These are phyloP conservation scores for Paradoxurus hermaphroditus DNA, from an alignment of 2,113 vertebrate species.

Conservation along the genomic window DNA sequence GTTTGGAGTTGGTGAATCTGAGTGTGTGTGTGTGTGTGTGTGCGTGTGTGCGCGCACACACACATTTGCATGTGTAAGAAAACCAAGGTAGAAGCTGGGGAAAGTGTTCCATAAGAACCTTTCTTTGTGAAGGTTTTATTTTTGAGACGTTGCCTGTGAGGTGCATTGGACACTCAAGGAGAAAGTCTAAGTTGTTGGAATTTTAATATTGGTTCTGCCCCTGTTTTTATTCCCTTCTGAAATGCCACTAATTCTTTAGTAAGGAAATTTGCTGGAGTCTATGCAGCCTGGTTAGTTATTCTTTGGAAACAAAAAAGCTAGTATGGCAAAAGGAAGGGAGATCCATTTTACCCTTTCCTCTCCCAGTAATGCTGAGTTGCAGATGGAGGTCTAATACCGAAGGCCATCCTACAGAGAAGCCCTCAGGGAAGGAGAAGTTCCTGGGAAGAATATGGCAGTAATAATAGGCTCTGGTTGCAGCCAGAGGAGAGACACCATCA, in stretches of 20 bases:
- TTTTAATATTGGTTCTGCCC: neutral
- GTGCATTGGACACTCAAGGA: neutral
- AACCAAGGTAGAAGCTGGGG: neutral
- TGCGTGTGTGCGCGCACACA: too few species aligned
- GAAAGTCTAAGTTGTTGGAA: neutral
- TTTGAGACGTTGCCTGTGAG: neutral
- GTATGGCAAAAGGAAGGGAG: neutral
- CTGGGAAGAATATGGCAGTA: neutral
- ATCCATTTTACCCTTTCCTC: neutral
- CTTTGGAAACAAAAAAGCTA: neutral
- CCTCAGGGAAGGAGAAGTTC: neutral
- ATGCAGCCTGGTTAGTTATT: neutral
- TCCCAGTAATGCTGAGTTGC: neutral
- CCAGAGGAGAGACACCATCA: neutral
- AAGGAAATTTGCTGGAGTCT: neutral
- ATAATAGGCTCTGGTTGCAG: neutral
- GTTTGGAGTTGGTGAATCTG: neutral
- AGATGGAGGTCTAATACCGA: neutral
- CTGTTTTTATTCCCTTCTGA: conserved; percentile 21
- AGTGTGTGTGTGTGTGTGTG: neutral
- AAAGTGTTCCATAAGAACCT: neutral
- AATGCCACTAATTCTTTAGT: conserved; percentile 2
- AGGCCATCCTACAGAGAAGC: neutral
- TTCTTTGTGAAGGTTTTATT: neutral
- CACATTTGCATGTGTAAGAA: neutral